Conservation (phyloP, 2,113 vertebrate genomes). For the Dipodomys spectabilis region DNA sequence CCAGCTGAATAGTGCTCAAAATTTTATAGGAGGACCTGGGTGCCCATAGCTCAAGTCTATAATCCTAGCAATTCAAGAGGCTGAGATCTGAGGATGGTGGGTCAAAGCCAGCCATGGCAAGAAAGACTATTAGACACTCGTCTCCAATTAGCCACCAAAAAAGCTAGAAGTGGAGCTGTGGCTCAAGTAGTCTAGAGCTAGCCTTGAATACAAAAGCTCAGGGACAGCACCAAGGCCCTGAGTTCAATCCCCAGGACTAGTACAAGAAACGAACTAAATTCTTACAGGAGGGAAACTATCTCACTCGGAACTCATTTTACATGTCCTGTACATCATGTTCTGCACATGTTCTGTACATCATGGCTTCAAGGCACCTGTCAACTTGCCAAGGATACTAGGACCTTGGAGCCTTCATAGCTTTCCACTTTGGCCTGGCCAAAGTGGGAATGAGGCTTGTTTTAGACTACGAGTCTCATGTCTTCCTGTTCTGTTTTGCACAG, state of each 20-base stretch:
- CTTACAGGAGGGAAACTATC: neutral
- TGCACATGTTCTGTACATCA: neutral
- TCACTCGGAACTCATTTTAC: neutral
- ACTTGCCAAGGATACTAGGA: neutral
- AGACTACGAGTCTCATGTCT: neutral
- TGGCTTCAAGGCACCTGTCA: neutral
- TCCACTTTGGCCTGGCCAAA: neutral
- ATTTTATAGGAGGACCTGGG: neutral
- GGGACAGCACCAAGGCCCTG: too few relatives aligned
- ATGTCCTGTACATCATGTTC: neutral
- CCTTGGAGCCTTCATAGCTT: neutral
- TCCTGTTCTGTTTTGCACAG: neutral
- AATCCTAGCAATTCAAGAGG: too few relatives aligned
- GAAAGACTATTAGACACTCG: too few relatives aligned
- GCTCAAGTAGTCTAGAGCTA: too few relatives aligned
- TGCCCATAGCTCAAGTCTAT: too few relatives aligned
- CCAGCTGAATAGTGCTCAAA: neutral
- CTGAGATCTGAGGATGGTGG: too few relatives aligned
- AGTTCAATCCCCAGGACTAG: too few relatives aligned
- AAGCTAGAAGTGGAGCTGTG: too few relatives aligned
- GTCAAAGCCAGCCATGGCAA: too few relatives aligned
- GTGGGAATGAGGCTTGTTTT: neutral
- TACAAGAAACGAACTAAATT: neutral
- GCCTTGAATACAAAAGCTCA: too few relatives aligned
- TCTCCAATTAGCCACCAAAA: too few relatives aligned